Conservation (phyloP, 2,797 vertebrate genomes). For the Sebastes minor region DNA sequence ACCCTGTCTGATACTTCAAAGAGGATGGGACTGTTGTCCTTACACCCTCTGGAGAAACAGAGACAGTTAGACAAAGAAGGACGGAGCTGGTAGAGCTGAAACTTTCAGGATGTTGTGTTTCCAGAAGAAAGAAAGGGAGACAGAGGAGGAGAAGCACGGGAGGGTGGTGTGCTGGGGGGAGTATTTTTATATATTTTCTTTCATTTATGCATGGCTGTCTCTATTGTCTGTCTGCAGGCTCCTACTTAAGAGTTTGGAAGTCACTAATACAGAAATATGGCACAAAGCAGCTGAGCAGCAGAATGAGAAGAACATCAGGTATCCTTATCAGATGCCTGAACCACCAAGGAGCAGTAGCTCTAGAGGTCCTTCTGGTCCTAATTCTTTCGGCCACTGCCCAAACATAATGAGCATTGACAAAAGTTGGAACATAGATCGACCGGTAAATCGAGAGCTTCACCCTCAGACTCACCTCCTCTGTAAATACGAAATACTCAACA, state of each 20-base stretch:
- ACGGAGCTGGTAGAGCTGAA: slow-evolving; percentile 11
- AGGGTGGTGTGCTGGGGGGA: background rate
- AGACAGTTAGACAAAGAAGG: slow-evolving; percentile 23
- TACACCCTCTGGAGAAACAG: slow-evolving; percentile 52
- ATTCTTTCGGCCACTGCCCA: background rate
- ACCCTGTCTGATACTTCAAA: slow-evolving; percentile 57
- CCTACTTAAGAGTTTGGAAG: background rate
- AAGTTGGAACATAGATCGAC: no score
- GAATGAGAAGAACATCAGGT: no score
- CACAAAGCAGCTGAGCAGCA: background rate
- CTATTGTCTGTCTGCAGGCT: slow-evolving; percentile 8
- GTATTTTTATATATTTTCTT: slow-evolving; percentile 30
- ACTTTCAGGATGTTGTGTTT: slow-evolving; percentile 65
- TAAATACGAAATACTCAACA: background rate
- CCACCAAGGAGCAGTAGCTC: background rate
- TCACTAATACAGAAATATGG: slow-evolving; percentile 1
- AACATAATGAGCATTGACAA: background rate
- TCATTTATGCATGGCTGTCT: slow-evolving; percentile 5
- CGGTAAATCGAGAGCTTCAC: background rate
- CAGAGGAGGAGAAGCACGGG: background rate
- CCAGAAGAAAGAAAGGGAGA: slow-evolving; percentile 32
- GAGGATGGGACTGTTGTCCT: slow-evolving; percentile 45
- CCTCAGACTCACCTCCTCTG: background rate
- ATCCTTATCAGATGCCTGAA: background rate
- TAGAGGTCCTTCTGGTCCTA: background rate